phyloP scores from a whole-genome alignment of 2,888 invertebrate species.

The Spisula solida region DNA sequence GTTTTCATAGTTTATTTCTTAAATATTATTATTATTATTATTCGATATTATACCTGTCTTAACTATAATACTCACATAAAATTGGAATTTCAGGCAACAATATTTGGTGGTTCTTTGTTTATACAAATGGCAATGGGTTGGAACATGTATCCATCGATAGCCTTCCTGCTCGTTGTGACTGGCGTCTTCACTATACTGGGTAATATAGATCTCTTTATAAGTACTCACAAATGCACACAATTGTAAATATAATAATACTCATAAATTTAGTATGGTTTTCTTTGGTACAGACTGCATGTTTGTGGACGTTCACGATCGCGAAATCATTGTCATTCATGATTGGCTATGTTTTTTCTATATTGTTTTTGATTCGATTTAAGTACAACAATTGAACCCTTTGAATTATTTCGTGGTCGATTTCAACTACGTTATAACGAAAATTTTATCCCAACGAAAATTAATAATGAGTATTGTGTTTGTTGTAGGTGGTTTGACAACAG shows the following conservation, averaged over 20 bases:
- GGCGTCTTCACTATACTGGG: conserved; percentile 88
- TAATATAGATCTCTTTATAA: no score
- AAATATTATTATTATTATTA: no score
- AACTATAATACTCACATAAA: no score
- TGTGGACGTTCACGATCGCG: conserved; percentile 42
- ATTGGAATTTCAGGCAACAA: conserved; percentile 86
- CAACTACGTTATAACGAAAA: no score
- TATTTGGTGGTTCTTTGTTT: conserved; percentile 88
- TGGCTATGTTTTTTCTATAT: conserved; percentile 89
- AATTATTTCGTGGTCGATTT: no score
- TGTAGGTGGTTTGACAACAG: conserved; percentile 82
- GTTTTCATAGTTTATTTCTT: no score
- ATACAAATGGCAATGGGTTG: conserved; percentile 88
- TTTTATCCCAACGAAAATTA: no score
- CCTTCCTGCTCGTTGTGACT: conserved; percentile 87
- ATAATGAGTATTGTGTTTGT: no score
- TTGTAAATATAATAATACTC: neutral
- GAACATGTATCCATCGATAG: conserved; percentile 88
- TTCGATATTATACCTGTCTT: no score
- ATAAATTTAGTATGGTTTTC: neutral
- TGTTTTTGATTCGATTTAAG: no score
- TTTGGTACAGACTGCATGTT: conserved; percentile 86
- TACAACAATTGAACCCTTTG: no score
- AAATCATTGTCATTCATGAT: conserved; percentile 25
- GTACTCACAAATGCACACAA: neutral